Base-by-base conservation (phyloP, 2,797 vertebrate genomes). In the Cyprinella venusta region DNA sequence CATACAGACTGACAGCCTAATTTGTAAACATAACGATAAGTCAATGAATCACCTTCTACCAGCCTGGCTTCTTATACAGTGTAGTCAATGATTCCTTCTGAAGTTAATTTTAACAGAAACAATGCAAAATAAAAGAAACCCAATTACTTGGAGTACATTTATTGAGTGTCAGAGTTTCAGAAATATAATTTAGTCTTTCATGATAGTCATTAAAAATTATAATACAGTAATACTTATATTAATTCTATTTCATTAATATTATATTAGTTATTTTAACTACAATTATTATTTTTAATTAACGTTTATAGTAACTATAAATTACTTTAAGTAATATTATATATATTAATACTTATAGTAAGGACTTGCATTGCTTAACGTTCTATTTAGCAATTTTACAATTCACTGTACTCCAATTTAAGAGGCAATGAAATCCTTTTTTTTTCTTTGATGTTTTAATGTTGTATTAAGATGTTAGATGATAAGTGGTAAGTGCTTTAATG, bases 11-110 rank as follows among this genome's bases (percentile, higher is more conserved):
- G 84, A 84, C 86, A 71, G 70, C 59, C 72, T 86, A 79, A 42
- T 87, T 87, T 88, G 80, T 87, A 84, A 79, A 82, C 61, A 80
- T 84, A 80, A 85, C 76, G 48, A 65, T 80, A 77, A 82, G 83
- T 86, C 84, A 72, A 83, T 88, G 78, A 85, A 84, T 88, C 65
- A 80, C 21, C 13, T 79, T 56, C 80, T 82, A 78, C 61, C 24
- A 79, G 69, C 18, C 18, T 64, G 19, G 63, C 21, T 50, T 75
- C 77, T 65, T 54, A 24, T 52, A 21, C 38, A 24, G 30, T 67
- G 42, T 36, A 78, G 80, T 69, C 76, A 33, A 36, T 52, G 40
- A 65, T 69, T 24, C 50, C 65, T 40, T 76, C n/a, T 68, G 12
- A 24, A 80, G 68, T 45, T 8, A 12, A 50, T 63, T 42, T 15